Evolutionary conservation across 2,797 vertebrate species (phyloP).

Genomic region (Parauchenoglanis ngamensis): DNA sequence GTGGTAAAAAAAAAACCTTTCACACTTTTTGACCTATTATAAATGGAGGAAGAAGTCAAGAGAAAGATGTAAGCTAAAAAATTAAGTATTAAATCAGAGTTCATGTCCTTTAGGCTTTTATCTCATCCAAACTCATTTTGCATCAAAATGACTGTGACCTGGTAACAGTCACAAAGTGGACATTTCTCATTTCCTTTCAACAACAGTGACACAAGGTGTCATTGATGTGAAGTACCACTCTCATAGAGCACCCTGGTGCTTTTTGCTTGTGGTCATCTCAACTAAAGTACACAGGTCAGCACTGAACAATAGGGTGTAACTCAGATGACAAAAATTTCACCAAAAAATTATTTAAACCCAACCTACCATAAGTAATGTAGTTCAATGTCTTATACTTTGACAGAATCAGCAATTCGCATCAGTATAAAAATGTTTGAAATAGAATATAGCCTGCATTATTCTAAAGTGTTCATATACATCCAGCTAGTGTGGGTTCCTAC

Average conservation of each 20-base stretch:
- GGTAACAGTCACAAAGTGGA: background rate
- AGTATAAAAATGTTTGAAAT: background rate
- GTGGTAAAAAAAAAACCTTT: background rate
- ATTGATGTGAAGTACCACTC: background rate
- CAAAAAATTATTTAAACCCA: background rate
- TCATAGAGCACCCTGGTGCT: background rate
- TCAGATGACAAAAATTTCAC: background rate
- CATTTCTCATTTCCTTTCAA: background rate
- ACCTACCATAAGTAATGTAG: background rate
- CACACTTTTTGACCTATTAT: background rate
- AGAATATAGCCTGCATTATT: background rate
- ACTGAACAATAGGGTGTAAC: background rate
- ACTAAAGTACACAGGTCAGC: background rate
- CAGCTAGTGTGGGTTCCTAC: background rate
- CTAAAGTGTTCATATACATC: background rate
- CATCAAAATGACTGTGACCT: background rate
- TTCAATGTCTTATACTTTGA: background rate
- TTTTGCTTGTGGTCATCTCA: background rate
- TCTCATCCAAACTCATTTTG: background rate
- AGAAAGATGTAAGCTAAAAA: background rate
- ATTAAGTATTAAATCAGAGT: background rate
- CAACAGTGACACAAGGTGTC: background rate
- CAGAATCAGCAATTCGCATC: background rate
- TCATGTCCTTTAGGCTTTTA: background rate
- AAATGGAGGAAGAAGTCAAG: background rate